Conservation (phyloP, 2,113 vertebrate genomes). For the Brachyistius frenatus region DNA sequence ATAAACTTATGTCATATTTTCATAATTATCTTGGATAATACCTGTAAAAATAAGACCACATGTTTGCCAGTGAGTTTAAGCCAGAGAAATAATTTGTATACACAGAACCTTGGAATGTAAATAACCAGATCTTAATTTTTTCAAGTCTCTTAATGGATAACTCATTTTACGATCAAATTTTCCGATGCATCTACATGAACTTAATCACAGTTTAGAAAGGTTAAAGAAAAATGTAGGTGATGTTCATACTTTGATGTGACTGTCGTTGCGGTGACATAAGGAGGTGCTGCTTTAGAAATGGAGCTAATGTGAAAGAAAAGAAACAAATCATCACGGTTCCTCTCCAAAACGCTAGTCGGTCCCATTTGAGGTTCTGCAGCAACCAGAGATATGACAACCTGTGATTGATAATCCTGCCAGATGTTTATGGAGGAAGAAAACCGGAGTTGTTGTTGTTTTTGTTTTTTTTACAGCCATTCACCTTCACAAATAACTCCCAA, state of each 20-base stretch:
- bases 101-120: not conserved
- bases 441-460: too few relatives aligned
- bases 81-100: not conserved
- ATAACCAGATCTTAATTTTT: not conserved
- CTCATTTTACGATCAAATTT: not conserved
- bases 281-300: slow-evolving; percentile 1
- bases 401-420: slow-evolving; percentile 73
- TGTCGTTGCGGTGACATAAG: not conserved
- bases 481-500: slow-evolving; percentile 68
- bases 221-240: not conserved
- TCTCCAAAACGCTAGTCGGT: slow-evolving; percentile 27
- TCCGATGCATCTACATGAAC: not conserved
- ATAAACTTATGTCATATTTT: not conserved
- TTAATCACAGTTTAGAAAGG: not conserved
- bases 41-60: slow-evolving; percentile 2
- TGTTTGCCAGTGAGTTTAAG: slow-evolving; percentile 2
- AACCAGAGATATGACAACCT: slow-evolving; percentile 64
- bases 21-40: too few relatives aligned
- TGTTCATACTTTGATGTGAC: not conserved
- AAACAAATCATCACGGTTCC: not conserved
- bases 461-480: slow-evolving; percentile 57
- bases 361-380: slow-evolving; percentile 57
- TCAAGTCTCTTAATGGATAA: not conserved
- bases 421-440: slow-evolving; percentile 62
- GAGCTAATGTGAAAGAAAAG: not conserved